phyloP scores from a whole-genome alignment of 2,888 invertebrate genomes.

The Exephanes ischioxanthus region DNA sequence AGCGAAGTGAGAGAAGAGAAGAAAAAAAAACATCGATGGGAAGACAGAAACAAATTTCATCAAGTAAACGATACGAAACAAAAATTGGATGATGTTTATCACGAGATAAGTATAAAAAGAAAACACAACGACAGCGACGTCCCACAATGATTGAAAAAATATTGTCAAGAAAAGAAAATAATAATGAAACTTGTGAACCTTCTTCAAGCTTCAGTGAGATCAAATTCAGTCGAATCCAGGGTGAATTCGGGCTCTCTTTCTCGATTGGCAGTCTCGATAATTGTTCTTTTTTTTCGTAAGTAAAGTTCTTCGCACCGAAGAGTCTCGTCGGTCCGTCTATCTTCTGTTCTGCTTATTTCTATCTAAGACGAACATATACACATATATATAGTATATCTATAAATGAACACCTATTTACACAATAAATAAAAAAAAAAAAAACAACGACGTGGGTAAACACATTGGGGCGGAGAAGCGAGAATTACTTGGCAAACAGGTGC shows the following conservation, averaged over 20 bases:
- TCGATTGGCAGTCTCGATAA: background rate
- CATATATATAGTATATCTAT: constrained; percentile 51
- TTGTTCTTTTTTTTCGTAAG: constrained; percentile 20
- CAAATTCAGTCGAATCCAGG: background rate
- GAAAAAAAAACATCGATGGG: constrained; percentile 1
- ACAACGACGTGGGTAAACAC: constrained; percentile 15
- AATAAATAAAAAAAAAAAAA: constrained; percentile 55
- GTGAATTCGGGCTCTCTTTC: background rate
- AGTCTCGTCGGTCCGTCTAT: background rate
- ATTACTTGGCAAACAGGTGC: background rate
- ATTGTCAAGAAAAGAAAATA: background rate
- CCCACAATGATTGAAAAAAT: background rate
- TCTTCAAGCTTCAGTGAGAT: constrained; percentile 9
- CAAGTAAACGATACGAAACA: background rate
- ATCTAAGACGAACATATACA: constrained; percentile 63
- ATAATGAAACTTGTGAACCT: background rate
- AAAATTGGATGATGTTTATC: background rate
- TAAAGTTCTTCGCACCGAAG: constrained; percentile 6
- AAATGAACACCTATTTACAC: constrained; percentile 65
- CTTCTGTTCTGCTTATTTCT: constrained; percentile 49
- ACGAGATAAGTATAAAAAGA: constrained; percentile 4
- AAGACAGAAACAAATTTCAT: background rate
- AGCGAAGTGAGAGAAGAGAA: constrained; percentile 28
- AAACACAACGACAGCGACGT: constrained; percentile 1
- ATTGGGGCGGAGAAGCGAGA: background rate